A percentile compares a stretch with the other conserved stretches of the same genome.
Conservation (phyloP, 1,140 invertebrate genomes). For the Hypothenemus hampei region DNA sequence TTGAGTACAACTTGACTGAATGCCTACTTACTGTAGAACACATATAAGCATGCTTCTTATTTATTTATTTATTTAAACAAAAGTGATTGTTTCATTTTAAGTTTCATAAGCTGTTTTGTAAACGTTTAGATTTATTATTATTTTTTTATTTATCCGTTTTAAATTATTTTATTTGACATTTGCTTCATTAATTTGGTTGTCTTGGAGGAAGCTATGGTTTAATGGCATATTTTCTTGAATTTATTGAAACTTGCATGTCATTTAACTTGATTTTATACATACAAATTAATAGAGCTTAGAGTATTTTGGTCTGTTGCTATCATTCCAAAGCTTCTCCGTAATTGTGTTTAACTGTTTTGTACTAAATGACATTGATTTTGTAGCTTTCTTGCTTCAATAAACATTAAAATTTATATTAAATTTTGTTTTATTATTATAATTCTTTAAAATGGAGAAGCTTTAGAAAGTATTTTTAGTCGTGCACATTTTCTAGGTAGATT, state of each 20-base stretch:
- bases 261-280: conserved; percentile 13
- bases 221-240: conserved; percentile 21
- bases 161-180: background rate
- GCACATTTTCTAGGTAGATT: no score
- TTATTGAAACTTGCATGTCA: no score
- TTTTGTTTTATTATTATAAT: conserved; percentile 37
- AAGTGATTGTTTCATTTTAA: conserved; percentile 13
- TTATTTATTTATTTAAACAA: no score
- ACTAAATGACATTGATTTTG: conserved; percentile 13
- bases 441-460: conserved; percentile 43
- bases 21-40: no score
- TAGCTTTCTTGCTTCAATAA: conserved; percentile 27
- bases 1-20: no score
- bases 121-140: conserved; percentile 16
- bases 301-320: conserved; percentile 36
- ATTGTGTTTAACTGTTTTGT: conserved; percentile 13
- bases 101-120: background rate
- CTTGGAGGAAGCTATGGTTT: conserved; percentile 36
- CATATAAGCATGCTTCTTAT: no score
- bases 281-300: conserved; percentile 9
- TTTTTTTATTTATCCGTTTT: conserved; percentile 20
- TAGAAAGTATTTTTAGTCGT: no score
- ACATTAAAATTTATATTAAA: conserved; percentile 21
- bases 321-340: conserved; percentile 44
- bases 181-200: background rate